Evolutionary conservation across 2,888 invertebrate genomes (phyloP).

Genomic region (Ophraella communa): DNA sequence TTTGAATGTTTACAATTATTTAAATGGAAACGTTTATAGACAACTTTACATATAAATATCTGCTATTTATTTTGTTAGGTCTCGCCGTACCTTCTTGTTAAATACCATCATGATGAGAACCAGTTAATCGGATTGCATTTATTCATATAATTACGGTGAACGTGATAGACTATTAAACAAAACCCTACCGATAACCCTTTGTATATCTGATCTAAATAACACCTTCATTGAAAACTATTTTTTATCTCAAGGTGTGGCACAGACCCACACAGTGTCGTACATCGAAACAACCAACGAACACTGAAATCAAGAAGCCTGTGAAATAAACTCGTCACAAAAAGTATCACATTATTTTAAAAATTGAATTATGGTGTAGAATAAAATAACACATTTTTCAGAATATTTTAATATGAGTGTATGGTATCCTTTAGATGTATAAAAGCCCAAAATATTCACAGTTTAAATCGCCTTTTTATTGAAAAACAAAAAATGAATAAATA

Average conservation of each 20-base stretch:
- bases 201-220: constrained; percentile 40
- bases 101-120: neutral
- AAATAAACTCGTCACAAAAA: too few species aligned
- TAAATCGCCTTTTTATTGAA: too few species aligned
- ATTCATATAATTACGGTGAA: constrained; percentile 37
- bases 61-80: neutral
- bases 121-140: constrained; percentile 34
- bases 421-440: too few species aligned
- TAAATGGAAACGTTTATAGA: too few species aligned
- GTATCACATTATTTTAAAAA: too few species aligned
- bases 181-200: constrained; percentile 31
- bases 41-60: neutral
- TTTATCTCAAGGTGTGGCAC: constrained; percentile 32
- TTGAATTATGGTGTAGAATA: too few species aligned
- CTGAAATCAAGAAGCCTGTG: too few species aligned
- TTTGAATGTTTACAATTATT: neutral
- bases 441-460: too few species aligned
- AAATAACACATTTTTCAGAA: too few species aligned
- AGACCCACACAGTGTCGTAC: neutral
- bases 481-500: too few species aligned
- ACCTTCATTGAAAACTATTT: constrained; percentile 35
- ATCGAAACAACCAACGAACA: too few species aligned
- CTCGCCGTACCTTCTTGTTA: neutral
- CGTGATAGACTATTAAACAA: constrained; percentile 40
- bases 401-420: too few species aligned